These are phyloP conservation scores for Thunnus albacares DNA, from an alignment of 2,797 vertebrate species.

Conservation along the genomic window DNA sequence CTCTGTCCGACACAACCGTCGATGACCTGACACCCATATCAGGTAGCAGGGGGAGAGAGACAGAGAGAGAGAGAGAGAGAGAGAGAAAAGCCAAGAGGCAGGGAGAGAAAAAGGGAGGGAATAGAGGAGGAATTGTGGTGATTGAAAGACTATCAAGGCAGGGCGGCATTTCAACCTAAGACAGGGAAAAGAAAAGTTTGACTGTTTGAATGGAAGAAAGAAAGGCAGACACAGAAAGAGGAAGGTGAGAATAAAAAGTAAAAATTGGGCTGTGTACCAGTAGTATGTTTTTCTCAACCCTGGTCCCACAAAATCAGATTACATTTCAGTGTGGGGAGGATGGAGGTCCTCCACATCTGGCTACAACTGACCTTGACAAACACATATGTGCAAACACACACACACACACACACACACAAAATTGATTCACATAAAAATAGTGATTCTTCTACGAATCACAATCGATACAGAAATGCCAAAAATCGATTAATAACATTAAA, in stretches of 20 bases:
- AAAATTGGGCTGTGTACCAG: slow-evolving; percentile 2
- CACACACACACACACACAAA: neutral
- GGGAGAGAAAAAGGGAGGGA: slow-evolving; percentile 3
- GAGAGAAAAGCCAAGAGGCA: neutral
- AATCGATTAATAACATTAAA: neutral
- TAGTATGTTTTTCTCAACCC: slow-evolving; percentile 49
- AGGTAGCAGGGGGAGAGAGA: slow-evolving; percentile 48
- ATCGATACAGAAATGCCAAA: neutral
- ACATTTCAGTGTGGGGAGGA: slow-evolving; percentile 44
- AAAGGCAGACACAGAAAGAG: neutral
- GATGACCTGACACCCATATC: slow-evolving; percentile 82
- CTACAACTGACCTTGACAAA: slow-evolving; percentile 42
- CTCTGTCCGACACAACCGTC: slow-evolving; percentile 77
- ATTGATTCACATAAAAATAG: neutral
- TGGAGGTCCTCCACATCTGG: slow-evolving; percentile 56
- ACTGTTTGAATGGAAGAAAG: slow-evolving; percentile 13
- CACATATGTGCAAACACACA: slow-evolving; percentile 4
- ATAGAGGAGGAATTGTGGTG: slow-evolving; percentile 36
- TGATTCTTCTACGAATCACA: neutral
- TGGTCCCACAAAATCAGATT: slow-evolving; percentile 51
- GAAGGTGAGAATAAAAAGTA: neutral
- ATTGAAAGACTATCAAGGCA: slow-evolving; percentile 57
- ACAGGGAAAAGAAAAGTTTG: slow-evolving; percentile 3
- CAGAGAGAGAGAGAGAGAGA: slow-evolving; percentile 18
- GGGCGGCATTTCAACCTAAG: slow-evolving; percentile 46